Evolutionary conservation across 2,888 invertebrate species (phyloP), one percentile per base, ranked within the genome.

Genomic region (Linnaemya vulpina): DNA sequence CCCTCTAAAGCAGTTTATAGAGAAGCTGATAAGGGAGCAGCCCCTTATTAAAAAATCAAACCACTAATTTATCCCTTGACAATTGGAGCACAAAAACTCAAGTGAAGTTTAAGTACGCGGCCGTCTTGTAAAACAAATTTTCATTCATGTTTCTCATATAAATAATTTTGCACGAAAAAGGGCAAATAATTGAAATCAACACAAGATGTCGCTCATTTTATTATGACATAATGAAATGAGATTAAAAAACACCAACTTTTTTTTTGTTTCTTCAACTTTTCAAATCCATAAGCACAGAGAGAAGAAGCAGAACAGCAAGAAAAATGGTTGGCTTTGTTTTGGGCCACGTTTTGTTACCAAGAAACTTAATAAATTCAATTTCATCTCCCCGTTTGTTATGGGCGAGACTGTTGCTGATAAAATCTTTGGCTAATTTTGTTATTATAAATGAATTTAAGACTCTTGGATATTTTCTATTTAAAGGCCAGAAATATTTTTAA

Each of bases 1-100:
- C 63, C 70, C 79, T 63, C 73, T 49, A 13, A 10, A 38, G 15
- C 17, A 22, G 20, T 5, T 43, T 9, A 35, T 67, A 1, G 35
- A 22, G 35, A 35, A 17, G 62, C n/a, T 30, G 15, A 49, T 13
- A 20, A 20, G 20, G 49, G 10, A 49, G n/a, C n/a, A 17, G 38
- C 35, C 17, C 22, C 22, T 46, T 70, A 63, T 70, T 75, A 75
- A 70, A 70, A 63, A 84, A 40, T 71, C 38, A 46, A 84, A 84
- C 79, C 83, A 84, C 83, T 84, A 84, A 84, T 84, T 79, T 84
- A 55, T 75, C 70, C 70, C 75, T 65, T 75, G 70, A 71, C 63
- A 79, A 71, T 65, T 79, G 74, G 35, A 71, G 68, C 62, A 55
- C 1, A 83, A 83, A 58, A 73, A 46, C 35, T 49, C 40, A 65